These are phyloP conservation scores for Aphidius gifuensis DNA, from an alignment of 1,140 invertebrate genomes.

Conservation along the genomic window DNA sequence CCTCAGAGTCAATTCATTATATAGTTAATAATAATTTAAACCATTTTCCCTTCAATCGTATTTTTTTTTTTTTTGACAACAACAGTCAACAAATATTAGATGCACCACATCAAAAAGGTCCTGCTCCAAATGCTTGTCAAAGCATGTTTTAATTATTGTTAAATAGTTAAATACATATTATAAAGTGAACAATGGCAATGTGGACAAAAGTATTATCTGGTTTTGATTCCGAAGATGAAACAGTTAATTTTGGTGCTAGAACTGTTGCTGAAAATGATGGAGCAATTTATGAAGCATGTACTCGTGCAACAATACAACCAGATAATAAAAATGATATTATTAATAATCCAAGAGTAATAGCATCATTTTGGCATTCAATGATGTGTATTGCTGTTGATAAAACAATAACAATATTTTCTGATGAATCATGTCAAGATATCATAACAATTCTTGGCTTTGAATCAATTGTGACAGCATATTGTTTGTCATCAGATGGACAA, in stretches of 20 bases:
- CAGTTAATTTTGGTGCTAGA: slow-evolving; percentile 50
- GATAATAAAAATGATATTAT: slow-evolving; percentile 27
- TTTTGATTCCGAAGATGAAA: slow-evolving; percentile 51
- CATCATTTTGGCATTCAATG: slow-evolving; percentile 37
- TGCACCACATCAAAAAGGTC: too few species aligned
- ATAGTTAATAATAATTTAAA: too few species aligned
- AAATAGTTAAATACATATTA: neutral
- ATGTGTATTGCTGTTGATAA: slow-evolving; percentile 43
- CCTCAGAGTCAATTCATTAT: too few species aligned
- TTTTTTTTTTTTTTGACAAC: too few species aligned
- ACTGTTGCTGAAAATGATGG: slow-evolving; percentile 42
- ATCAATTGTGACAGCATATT: slow-evolving; percentile 33
- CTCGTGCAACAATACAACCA: slow-evolving; percentile 44
- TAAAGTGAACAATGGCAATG: slow-evolving; percentile 28
- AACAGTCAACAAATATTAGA: too few species aligned
- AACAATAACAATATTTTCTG: slow-evolving; percentile 44
- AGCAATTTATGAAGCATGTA: slow-evolving; percentile 48
- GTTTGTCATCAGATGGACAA: slow-evolving; percentile 34
- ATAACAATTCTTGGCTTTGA: slow-evolving; percentile 37
- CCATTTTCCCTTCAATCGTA: too few species aligned
- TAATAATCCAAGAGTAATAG: slow-evolving; percentile 31
- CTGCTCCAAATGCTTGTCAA: too few species aligned
- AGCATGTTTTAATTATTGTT: neutral
- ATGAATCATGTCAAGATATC: slow-evolving; percentile 39
- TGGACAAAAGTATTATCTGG: slow-evolving; percentile 43